phyloP scores from a whole-genome alignment of 2,113 vertebrate genomes.

The Amphiprion ocellaris region DNA sequence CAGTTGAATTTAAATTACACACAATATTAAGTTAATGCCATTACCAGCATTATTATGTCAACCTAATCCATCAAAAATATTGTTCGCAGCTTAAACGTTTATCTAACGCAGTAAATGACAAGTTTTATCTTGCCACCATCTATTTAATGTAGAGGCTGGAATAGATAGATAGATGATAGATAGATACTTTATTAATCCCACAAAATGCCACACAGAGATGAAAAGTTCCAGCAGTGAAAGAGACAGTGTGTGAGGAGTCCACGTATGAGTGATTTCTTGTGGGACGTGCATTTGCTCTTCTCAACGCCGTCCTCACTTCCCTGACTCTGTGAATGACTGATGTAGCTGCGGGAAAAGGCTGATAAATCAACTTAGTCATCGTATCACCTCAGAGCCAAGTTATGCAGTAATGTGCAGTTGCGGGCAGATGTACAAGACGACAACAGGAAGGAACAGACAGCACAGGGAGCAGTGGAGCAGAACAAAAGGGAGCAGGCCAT shows the following conservation, averaged over 20 bases:
- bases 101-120: no score
- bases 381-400: slow-evolving; percentile 42
- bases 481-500: slow-evolving; percentile 31
- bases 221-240: not conserved
- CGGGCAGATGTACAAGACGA: slow-evolving; percentile 31
- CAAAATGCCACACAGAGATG: slow-evolving; percentile 6
- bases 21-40: no score
- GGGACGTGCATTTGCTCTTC: not conserved
- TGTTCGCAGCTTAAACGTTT: no score
- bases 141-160: no score
- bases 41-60: no score
- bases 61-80: no score
- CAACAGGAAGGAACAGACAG: slow-evolving; percentile 25
- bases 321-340: slow-evolving; percentile 43
- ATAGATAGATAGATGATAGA: no score
- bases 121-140: no score
- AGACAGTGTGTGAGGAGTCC: not conserved
- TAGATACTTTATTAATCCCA: no score
- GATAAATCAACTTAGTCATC: slow-evolving; percentile 49
- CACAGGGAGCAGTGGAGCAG: not conserved
- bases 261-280: not conserved
- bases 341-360: slow-evolving; percentile 30
- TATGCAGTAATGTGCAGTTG: slow-evolving; percentile 47
- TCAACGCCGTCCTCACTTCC: slow-evolving; percentile 15
- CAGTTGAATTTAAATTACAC: no score